Evolutionary conservation across 2,888 invertebrate species (phyloP).

Genomic region (Unio pictorum): DNA sequence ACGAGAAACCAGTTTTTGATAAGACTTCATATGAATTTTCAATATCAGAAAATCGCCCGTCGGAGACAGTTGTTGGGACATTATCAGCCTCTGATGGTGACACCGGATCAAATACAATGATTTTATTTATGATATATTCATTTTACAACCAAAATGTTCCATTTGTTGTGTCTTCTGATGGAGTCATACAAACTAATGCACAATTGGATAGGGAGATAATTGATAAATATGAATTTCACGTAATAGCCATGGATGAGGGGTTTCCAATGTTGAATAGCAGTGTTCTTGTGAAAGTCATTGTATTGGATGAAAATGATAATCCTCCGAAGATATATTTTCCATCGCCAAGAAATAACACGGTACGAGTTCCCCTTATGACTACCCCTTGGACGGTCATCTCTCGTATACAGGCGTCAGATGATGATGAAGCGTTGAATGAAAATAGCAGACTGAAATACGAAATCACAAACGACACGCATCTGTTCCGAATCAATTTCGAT

Average conservation of each 20-base stretch:
- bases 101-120: constrained; percentile 11
- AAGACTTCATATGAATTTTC: constrained; percentile 14
- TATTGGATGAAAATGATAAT: constrained; percentile 23
- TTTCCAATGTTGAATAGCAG: constrained; percentile 13
- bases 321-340: constrained; percentile 18
- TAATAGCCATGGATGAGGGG: constrained; percentile 19
- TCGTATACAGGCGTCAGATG: constrained; percentile 22
- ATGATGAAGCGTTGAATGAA: constrained; percentile 15
- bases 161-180: constrained; percentile 13
- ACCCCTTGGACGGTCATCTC: constrained; percentile 16
- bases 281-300: constrained; percentile 12
- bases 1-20: constrained; percentile 19
- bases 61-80: constrained; percentile 10
- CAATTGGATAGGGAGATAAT: constrained; percentile 13
- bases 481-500: constrained; percentile 39
- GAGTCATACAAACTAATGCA: constrained; percentile 18
- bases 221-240: constrained; percentile 18
- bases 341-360: constrained; percentile 13
- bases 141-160: constrained; percentile 10
- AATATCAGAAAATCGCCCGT: constrained; percentile 13
- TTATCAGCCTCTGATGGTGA: constrained; percentile 21
- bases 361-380: constrained; percentile 14
- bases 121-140: constrained; percentile 10
- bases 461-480: constrained; percentile 39
- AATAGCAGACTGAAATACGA: constrained; percentile 8